phyloP scores from a whole-genome alignment of 2,113 vertebrate species.

The Neotoma lepida region DNA sequence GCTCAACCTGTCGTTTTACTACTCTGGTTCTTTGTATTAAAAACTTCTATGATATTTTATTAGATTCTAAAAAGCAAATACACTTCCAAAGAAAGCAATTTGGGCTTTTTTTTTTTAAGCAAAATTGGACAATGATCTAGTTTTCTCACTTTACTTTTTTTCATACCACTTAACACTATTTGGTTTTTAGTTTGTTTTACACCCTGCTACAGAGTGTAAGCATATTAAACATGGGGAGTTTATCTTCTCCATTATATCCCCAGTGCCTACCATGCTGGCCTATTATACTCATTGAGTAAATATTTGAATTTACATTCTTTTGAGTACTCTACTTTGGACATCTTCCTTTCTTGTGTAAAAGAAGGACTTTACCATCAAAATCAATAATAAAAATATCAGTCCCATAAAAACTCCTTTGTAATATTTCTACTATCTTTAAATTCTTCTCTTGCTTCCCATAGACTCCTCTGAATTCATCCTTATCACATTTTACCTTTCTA shows the following conservation, averaged over 20 bases:
- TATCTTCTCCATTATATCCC: neutral
- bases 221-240: neutral
- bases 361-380: neutral
- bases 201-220: neutral
- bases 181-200: neutral
- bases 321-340: neutral
- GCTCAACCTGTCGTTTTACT: neutral
- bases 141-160: conserved; percentile 35
- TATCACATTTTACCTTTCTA: neutral
- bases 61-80: conserved; percentile 41
- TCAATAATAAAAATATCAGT: neutral
- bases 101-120: neutral
- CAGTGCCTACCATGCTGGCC: neutral
- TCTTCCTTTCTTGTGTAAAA: neutral
- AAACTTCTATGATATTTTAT: neutral
- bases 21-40: neutral
- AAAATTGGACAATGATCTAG: neutral
- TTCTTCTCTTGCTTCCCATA: neutral
- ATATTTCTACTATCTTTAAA: neutral
- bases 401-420: neutral
- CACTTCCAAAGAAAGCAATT: conserved; percentile 41
- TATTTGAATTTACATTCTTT: conserved; percentile 1
- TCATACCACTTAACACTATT: neutral
- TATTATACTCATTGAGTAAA: neutral
- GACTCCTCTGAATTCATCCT: neutral